These are phyloP conservation scores for Cartodere bifasciata DNA, from an alignment of 2,888 invertebrate genomes.

Conservation along the genomic window DNA sequence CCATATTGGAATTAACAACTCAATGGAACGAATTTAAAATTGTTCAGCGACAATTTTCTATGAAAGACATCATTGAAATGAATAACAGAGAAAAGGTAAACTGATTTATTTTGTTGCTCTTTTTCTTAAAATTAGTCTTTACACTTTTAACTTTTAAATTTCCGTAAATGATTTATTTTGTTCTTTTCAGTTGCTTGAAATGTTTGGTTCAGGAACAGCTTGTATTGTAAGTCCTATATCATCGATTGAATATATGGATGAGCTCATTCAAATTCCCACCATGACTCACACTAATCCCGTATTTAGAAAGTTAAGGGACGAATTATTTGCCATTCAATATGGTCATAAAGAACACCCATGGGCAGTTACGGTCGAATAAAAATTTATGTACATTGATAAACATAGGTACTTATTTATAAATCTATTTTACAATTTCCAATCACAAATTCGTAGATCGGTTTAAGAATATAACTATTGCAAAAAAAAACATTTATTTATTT, in stretches of 20 bases:
- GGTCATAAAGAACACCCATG: conserved; percentile 74
- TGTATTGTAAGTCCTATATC: conserved; percentile 88
- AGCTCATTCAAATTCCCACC: conserved; percentile 58
- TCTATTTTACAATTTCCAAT: too few species aligned
- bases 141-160: too few species aligned
- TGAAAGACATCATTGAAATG: conserved; percentile 65
- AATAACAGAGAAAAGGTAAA: conserved; percentile 72
- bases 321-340: conserved; percentile 80
- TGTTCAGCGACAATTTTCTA: conserved; percentile 67
- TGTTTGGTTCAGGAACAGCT: conserved; percentile 98
- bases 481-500: too few species aligned
- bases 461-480: too few species aligned
- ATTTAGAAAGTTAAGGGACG: conserved; percentile 58
- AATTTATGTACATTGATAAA: too few species aligned
- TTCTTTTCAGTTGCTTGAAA: conserved; percentile 68
- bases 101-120: too few species aligned
- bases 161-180: conserved; percentile 8
- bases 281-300: conserved; percentile 61
- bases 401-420: too few species aligned
- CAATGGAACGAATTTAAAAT: conserved; percentile 84
- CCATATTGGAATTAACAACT: conserved; percentile 65
- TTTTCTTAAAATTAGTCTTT: conserved; percentile 4
- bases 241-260: conserved; percentile 65
- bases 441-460: too few species aligned
- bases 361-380: too few species aligned